Evolutionary conservation across 1,140 invertebrate genomes (phyloP), one percentile per base, ranked within the genome.

Genomic region (Rhizoglyphus robini): DNA sequence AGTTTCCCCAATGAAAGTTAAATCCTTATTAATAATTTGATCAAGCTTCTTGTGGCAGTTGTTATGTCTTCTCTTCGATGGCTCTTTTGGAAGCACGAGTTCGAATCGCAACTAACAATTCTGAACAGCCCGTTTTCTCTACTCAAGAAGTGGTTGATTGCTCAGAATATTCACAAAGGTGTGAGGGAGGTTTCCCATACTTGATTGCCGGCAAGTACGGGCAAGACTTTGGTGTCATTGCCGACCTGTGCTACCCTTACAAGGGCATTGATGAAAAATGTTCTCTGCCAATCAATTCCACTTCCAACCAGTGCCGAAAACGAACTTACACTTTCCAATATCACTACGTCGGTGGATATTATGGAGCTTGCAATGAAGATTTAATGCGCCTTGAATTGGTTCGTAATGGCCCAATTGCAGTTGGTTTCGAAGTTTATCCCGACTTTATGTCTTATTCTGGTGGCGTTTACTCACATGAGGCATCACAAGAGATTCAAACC

Each of bases 101-200:
- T 47, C 68, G 74, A 57, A 72, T 78, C 25, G 71, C 70, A 58
- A 76, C 75, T 4, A 79, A 79, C 58, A 80, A 79, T 67, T 75
- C 71, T 29, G 32, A 71, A 32, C 68, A 73, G 49, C 72, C 72
- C 0, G 72, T 75, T 1, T 75, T 80, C 57, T 78, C 78, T 5
- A 72, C 78, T 27, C 80, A 81, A 71, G 79, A 81, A 67, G 71
- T 81, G 36, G 76, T 81, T 32, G 77, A 79, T 59, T 81, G 80
- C 69, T 76, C 76, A 38, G 67, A 72, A 69, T 79, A 80, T 65
- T 75, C 64, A 66, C 29, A 65, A 72, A 74, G 79, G 4, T 81
- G 81, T 71, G 73, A 73, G 3, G 81, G 81, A 23, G 81, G 81
- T 1, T 81, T 81, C 67, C 75, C 79, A 1, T 82, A 80, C 68